phyloP scores from a whole-genome alignment of 2,797 vertebrate genomes.

The Arnoldichthys spilopterus region DNA sequence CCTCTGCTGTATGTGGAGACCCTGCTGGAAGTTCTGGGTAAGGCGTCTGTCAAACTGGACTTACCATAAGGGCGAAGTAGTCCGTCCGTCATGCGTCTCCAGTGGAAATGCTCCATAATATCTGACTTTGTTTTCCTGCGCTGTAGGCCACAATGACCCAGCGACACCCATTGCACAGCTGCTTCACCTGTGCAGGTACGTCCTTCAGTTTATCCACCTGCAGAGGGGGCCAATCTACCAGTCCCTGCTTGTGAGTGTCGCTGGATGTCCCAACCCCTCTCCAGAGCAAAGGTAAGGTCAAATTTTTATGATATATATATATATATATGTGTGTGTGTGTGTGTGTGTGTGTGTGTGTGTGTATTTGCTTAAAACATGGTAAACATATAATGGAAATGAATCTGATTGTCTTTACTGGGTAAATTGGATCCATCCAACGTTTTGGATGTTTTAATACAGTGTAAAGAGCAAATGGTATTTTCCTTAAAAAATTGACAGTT shows the following conservation, averaged over 20 bases:
- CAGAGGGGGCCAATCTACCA: constrained; percentile 81
- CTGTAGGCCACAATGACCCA: constrained; percentile 86
- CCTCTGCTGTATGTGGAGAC: constrained; percentile 87
- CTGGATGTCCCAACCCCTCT: constrained; percentile 76
- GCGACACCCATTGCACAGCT: constrained; percentile 74
- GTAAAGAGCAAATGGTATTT: no score
- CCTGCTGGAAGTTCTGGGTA: constrained; percentile 93
- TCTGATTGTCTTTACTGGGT: no score
- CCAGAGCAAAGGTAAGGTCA: constrained; percentile 81
- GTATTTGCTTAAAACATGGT: no score
- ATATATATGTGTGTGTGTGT: no score
- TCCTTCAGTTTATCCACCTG: constrained; percentile 87
- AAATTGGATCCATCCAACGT: no score
- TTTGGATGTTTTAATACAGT: no score
- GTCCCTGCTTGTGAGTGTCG: constrained; percentile 77
- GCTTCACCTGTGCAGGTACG: constrained; percentile 76
- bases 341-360: no score
- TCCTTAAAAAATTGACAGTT: no score
- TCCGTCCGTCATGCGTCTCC: neutral
- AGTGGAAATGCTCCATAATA: neutral
- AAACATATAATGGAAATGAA: no score
- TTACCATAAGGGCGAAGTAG: no score
- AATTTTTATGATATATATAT: no score
- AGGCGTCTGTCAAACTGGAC: neutral
- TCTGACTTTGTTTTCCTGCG: neutral